Evolutionary conservation across 2,797 vertebrate species (phyloP).

Genomic region (Arctocebus calabarensis): DNA sequence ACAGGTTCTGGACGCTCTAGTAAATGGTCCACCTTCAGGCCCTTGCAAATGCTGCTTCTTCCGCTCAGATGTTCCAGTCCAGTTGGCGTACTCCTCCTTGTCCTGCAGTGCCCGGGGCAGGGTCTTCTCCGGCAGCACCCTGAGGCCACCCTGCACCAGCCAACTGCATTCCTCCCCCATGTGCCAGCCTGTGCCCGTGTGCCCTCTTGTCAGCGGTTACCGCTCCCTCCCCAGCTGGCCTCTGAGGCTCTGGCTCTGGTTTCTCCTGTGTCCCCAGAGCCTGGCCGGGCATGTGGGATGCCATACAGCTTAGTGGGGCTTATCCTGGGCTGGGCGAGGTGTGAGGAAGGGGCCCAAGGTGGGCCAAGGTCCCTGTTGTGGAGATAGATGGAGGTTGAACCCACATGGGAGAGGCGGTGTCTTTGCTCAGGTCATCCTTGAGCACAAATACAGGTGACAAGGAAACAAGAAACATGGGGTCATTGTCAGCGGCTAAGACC

Average conservation of each 20-base stretch:
- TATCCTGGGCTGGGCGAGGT: accelerated
- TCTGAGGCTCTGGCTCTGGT: neutral
- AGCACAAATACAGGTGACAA: neutral
- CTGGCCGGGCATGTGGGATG: neutral
- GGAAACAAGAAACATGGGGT: neutral
- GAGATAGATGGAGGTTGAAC: neutral
- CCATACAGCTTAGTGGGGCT: neutral
- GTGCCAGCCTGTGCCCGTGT: neutral
- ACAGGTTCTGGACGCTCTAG: neutral
- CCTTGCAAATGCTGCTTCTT: neutral
- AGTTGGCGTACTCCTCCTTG: neutral
- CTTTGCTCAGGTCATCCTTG: neutral
- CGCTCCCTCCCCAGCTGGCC: neutral
- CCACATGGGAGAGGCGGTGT: accelerated
- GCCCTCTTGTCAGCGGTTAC: neutral
- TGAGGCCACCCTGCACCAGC: neutral
- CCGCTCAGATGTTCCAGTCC: neutral
- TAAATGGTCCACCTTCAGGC: neutral
- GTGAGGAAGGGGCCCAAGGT: neutral
- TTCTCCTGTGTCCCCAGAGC: neutral
- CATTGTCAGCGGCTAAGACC: too few species aligned
- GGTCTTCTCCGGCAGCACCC: neutral
- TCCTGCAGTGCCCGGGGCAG: neutral
- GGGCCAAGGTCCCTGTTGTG: neutral
- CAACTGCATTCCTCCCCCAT: neutral